Conservation (phyloP, 2,113 vertebrate genomes). For the Charadrius vociferus region DNA sequence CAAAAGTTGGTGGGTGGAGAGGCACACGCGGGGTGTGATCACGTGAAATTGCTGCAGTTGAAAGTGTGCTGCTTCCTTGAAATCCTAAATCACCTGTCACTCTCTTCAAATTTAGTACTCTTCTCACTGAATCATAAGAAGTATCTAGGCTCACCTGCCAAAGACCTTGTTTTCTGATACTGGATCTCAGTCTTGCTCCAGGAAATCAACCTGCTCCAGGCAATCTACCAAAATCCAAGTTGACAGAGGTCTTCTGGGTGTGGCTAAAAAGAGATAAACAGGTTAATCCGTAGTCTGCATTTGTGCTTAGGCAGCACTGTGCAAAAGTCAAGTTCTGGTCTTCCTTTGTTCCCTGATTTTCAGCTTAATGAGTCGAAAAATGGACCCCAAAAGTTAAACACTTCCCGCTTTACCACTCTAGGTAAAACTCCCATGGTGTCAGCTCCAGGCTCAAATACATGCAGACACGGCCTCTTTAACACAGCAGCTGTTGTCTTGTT, state of each 20-base stretch:
- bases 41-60: not conserved
- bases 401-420: not conserved
- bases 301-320: not conserved
- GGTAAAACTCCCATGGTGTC: not conserved
- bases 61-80: not conserved
- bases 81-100: not conserved
- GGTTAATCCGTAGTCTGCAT: not conserved
- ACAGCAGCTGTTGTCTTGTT: not conserved
- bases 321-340: not conserved
- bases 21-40: not conserved
- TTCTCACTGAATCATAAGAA: not conserved
- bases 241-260: not conserved
- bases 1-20: not conserved
- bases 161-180: not conserved
- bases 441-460: fast-evolving
- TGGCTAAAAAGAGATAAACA: not conserved
- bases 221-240: not conserved
- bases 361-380: not conserved
- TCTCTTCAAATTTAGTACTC: not conserved
- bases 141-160: not conserved
- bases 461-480: not conserved
- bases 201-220: not conserved
- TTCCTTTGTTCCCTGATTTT: not conserved
- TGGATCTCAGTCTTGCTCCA: not conserved
- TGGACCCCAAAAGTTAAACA: not conserved